Evolutionary conservation across 2,113 vertebrate genomes (phyloP), one percentile per base, ranked within the genome.

Genomic region (Phodopus roborovskii): DNA sequence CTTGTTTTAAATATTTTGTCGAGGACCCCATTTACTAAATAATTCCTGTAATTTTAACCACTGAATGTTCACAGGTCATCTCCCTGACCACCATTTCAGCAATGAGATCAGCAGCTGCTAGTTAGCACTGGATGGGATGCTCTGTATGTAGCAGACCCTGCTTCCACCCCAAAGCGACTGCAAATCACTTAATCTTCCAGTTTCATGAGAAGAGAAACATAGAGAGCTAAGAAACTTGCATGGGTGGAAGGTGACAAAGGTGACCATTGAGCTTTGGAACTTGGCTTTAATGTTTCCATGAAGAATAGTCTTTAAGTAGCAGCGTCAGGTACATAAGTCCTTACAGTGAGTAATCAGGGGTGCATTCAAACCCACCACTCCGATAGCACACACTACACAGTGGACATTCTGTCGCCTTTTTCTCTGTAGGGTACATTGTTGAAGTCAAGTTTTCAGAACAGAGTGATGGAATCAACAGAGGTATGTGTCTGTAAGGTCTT

Each of bases 181-280:
- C 53, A 30, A 83, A 7, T 56, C 91, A 58, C 66, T 77, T 39
- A 56, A 12, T 45, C 28, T n/a, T 53, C 50, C 48, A 20, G 33
- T 42, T 53, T 68, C 75, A 30, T 58, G 53, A 28, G 30, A 20
- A 53, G 36, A 39, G 33, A 82, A 26, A 17, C 39, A 8, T 24
- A 33, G 71, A 66, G 2, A 4, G 50, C 36, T 58, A 68, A 50
- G 24, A 28, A 64, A 79, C 42, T 45, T 75, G 24, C 68, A 7
- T 13, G 12, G 56, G n/a, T 16, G 42, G 42, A 8, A 60, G 56
- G 28, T 60, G 64, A 58, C 30, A 88, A n/a, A 64, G 28, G 33
- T 48, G 79, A 85, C 33, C 50, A 4, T 0, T 0, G 0, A 33
- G 30, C 28, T n/a, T n/a, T 7, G 6, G 30, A n/a, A n/a, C 3